These are phyloP conservation scores for Aeoliscus strigatus DNA, from an alignment of 2,797 vertebrate species.

Conservation along the genomic window DNA sequence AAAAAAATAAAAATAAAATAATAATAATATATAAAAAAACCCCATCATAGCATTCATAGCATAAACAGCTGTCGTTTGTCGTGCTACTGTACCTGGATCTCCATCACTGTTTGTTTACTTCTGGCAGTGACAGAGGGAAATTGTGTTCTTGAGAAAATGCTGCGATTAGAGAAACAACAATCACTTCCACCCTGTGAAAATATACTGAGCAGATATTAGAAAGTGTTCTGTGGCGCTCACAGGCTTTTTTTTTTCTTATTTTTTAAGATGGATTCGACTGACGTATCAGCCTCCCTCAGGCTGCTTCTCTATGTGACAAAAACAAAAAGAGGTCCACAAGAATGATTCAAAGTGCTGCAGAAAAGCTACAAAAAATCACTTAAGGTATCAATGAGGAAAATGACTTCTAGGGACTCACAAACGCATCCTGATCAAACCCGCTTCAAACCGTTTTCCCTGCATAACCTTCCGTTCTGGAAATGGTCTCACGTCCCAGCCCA, in stretches of 20 bases:
- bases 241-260: background rate
- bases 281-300: background rate
- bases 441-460: slow-evolving; percentile 27
- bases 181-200: too few relatives aligned
- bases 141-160: slow-evolving; percentile 11
- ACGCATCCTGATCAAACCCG: slow-evolving; percentile 44
- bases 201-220: background rate
- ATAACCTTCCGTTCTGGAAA: slow-evolving; percentile 32
- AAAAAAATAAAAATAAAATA: too few relatives aligned
- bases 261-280: slow-evolving; percentile 6
- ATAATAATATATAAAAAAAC: too few relatives aligned
- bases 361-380: slow-evolving; percentile 22
- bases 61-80: too few relatives aligned
- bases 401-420: slow-evolving; percentile 8
- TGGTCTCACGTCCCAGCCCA: slow-evolving; percentile 47
- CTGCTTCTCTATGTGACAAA: background rate
- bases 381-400: background rate
- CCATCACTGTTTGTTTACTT: slow-evolving; percentile 22
- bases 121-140: slow-evolving; percentile 19
- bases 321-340: background rate
- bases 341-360: slow-evolving; percentile 5
- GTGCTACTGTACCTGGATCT: slow-evolving; percentile 33
- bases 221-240: slow-evolving; percentile 4
- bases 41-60: too few relatives aligned
- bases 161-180: slow-evolving; percentile 13